Evolutionary conservation across 2,113 vertebrate species (phyloP).

Genomic region (Spermophilus dauricus): DNA sequence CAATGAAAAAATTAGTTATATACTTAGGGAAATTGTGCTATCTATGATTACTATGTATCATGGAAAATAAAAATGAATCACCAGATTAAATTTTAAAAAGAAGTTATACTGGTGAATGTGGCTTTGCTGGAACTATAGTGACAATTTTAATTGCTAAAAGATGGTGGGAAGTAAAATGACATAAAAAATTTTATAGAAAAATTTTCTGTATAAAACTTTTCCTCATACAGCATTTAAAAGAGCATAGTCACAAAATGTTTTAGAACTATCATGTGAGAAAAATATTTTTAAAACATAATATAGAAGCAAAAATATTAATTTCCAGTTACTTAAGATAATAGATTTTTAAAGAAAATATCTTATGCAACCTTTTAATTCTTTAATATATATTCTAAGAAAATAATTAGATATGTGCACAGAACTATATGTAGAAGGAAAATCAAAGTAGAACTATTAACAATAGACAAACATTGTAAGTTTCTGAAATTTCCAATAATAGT

Average conservation of each 20-base stretch:
- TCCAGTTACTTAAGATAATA: neutral
- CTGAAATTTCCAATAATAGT: neutral
- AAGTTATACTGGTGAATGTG: neutral
- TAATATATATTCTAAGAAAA: neutral
- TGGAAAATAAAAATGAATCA: neutral
- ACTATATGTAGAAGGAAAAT: neutral
- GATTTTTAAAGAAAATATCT: neutral
- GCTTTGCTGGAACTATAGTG: neutral
- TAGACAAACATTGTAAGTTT: neutral
- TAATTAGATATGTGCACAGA: neutral
- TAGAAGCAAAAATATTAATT: neutral
- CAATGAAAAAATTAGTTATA: neutral
- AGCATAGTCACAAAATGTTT: neutral
- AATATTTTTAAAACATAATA: conserved; percentile 16
- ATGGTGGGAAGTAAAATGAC: neutral
- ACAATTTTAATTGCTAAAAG: neutral
- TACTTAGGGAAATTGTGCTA: neutral
- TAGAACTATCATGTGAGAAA: neutral
- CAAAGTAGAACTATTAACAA: neutral
- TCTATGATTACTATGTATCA: neutral
- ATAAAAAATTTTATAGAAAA: neutral
- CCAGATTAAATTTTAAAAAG: neutral
- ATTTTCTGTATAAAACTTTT: neutral
- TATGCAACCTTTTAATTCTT: neutral
- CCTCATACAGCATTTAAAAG: neutral